Base-by-base conservation (phyloP, 2,888 invertebrate genomes). In the Drosophila peninsularis region DNA sequence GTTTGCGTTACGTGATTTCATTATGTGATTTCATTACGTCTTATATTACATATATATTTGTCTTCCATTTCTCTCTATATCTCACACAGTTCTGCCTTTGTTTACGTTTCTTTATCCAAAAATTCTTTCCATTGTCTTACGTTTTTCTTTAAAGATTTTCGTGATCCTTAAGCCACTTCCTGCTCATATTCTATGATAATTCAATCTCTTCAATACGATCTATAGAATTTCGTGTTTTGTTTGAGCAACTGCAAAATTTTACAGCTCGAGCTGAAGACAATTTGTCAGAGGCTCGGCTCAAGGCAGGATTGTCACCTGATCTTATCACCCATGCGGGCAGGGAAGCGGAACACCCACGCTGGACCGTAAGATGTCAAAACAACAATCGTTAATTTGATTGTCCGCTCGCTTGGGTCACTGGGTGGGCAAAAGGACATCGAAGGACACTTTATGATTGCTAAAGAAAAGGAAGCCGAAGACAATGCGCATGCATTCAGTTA, bases 341-440 rank as follows among this genome's bases (percentile, higher is more conserved):
- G 11, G 11, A 11, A 62, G 60, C 49, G 57, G 70, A 82, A 75
- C 79, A 79, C 78, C 78, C 82, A 82, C 37, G 67, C 67, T 41
- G 71, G 44, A 78, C 62, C 78, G 14, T 53, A 44, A 49, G 17
- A 57, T 60, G 74, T 75, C 74, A 70, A 75, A 75, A 74, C 58
- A 74, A 45, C 27, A 63, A 54, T 17, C 34, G 13, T 53, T 53
- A 62, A 72, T 61, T 58, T 72, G 36, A 60, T 66, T 56, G 52
- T 50, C n/a, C 21, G 3, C 50, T 34, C 21, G 19, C 32, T 34
- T n/a, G 9, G 5, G 55, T 49, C 19, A 11, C 61, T 71, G 81
- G 69, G 68, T 65, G 69, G 77, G 58, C 58, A 54, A 41, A 66
- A 36, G 42, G 47, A 47, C 39, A 39, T 37, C 13, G 44, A 55